These are phyloP conservation scores for Argopecten irradians DNA, from an alignment of 1,140 invertebrate genomes.

Conservation along the genomic window DNA sequence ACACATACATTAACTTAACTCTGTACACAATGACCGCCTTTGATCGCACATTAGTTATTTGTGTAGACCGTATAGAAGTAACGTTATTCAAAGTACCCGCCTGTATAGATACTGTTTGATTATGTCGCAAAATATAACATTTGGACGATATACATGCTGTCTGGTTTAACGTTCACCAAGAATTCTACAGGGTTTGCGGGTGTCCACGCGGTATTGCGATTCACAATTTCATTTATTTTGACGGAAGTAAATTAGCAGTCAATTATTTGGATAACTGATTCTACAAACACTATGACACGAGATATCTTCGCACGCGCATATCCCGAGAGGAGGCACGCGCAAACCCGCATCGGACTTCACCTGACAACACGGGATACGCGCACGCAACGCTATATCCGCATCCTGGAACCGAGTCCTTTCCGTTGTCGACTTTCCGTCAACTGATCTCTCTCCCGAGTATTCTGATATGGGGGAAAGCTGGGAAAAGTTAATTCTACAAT, in stretches of 20 bases:
- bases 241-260: conserved; percentile 38
- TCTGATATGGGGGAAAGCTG: conserved; percentile 35
- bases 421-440: conserved; percentile 36
- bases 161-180: conserved; percentile 2
- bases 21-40: background rate
- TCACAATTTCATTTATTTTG: conserved; percentile 26
- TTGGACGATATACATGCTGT: background rate
- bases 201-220: conserved; percentile 13
- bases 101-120: background rate
- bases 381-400: conserved; percentile 36
- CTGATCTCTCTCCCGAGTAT: conserved; percentile 37
- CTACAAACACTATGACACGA: conserved; percentile 32
- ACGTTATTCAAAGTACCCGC: conserved; percentile 1
- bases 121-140: background rate
- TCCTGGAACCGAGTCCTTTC: conserved; percentile 26
- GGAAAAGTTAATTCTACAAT: conserved; percentile 45
- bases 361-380: conserved; percentile 31
- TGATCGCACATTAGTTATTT: background rate
- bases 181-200: background rate
- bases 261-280: conserved; percentile 34
- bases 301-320: background rate
- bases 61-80: background rate
- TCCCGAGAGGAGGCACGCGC: conserved; percentile 14
- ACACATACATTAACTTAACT: background rate
- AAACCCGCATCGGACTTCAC: conserved; percentile 40